Conservation (phyloP, 2,113 vertebrate species). For the Camelus dromedarius region DNA sequence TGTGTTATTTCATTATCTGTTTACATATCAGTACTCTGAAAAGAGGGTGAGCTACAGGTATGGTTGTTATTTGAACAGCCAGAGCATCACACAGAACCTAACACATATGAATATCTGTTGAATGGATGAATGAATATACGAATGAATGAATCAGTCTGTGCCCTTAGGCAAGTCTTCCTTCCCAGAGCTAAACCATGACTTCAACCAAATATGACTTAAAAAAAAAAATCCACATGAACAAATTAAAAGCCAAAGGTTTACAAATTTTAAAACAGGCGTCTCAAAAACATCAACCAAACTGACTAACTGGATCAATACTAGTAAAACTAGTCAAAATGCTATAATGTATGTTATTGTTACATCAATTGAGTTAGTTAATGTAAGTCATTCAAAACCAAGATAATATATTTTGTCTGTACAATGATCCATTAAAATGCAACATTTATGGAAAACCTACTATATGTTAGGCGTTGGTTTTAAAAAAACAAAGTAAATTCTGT, state of each 20-base stretch:
- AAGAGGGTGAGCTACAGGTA: background rate
- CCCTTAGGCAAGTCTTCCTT: background rate
- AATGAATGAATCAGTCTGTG: background rate
- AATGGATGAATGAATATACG: background rate
- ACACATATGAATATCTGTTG: background rate
- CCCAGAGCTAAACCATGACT: background rate
- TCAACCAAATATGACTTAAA: background rate
- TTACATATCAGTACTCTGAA: background rate
- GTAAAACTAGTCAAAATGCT: slow-evolving; percentile 26
- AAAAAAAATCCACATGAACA: background rate
- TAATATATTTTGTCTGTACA: background rate
- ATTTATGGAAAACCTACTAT: background rate
- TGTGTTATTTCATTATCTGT: background rate
- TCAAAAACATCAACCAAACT: slow-evolving; percentile 44
- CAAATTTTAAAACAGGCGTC: slow-evolving; percentile 28
- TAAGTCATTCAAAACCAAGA: slow-evolving; percentile 19
- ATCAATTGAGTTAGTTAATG: background rate
- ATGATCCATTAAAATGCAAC: background rate
- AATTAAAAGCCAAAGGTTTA: slow-evolving; percentile 44
- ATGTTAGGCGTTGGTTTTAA: slow-evolving; percentile 1
- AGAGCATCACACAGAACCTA: background rate
- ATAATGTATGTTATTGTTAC: background rate
- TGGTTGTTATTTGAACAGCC: background rate
- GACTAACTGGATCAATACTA: background rate
- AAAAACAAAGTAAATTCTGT: slow-evolving; percentile 17